Evolutionary conservation across 2,888 invertebrate genomes (phyloP), one percentile per base, ranked within the genome.

Genomic region (Diarsia brunnea): DNA sequence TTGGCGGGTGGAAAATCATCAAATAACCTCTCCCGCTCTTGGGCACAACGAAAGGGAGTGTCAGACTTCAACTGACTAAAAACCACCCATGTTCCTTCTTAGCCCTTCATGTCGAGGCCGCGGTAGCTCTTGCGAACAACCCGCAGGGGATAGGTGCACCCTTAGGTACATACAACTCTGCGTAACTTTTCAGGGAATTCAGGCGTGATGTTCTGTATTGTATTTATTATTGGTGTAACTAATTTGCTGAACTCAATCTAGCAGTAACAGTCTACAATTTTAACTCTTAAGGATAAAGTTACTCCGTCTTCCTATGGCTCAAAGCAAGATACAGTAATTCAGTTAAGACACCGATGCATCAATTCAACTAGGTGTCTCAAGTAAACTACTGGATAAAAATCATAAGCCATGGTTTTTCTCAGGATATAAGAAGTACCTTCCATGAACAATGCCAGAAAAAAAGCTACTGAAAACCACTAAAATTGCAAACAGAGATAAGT

Each of bases 401-500:
- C n/a, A 55, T 3, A 16, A 24, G 1, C 55, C 24, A 55, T 19
- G 19, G n/a, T n/a, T n/a, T n/a, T n/a, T n/a, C n/a, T n/a, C n/a
- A n/a, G n/a, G n/a, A n/a, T n/a, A n/a, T n/a, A n/a, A n/a, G n/a
- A n/a, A n/a, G n/a, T n/a, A n/a, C n/a, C n/a, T n/a, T n/a, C n/a
- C n/a, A n/a, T n/a, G n/a, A n/a, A n/a, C n/a, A n/a, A n/a, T n/a
- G n/a, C n/a, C n/a, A n/a, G n/a, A n/a, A n/a, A n/a, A n/a, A n/a
- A 16, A 19, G 5, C 19, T 60, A 31, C 19, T 7, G 8, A 19
- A 21, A 12, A 21, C 12, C n/a, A n/a, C 14, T 21, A 55, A 16
- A 63, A 49, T 75, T 47, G 11, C 21, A 38, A 58, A 81, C 19
- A n/a, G 4, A 61, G n/a, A 66, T 60, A 77, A 31, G 24, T 60